A percentile compares a stretch with the other conserved stretches of the same genome.
Evolutionary conservation across 2,888 invertebrate species (phyloP).

Genomic region (Suillia variegata): DNA sequence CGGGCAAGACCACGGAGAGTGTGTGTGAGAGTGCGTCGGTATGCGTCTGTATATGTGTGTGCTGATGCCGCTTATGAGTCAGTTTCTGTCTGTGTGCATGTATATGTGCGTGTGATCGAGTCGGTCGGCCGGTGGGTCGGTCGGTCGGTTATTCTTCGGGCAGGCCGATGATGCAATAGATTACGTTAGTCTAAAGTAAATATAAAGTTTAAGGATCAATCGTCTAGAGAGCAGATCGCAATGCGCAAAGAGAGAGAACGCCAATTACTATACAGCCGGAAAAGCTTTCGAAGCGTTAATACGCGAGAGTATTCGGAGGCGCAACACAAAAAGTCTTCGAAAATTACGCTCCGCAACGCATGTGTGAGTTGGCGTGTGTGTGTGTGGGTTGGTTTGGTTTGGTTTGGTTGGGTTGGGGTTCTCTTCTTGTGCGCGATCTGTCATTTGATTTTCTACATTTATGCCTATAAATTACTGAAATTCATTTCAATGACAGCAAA

Average conservation of each 20-base stretch:
- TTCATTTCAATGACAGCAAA: constrained; percentile 49
- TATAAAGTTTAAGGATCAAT: constrained; percentile 27
- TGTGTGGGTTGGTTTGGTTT: constrained; percentile 2
- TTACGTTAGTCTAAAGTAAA: constrained; percentile 39
- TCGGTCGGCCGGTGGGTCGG: too few species aligned
- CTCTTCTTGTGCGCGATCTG: constrained; percentile 8
- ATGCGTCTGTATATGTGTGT: constrained; percentile 12
- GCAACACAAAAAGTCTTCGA: not conserved
- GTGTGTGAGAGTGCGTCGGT: constrained; percentile 16
- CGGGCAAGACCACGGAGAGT: too few species aligned
- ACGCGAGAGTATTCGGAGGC: not conserved
- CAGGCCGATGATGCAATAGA: constrained; percentile 37
- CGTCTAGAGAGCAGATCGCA: constrained; percentile 10
- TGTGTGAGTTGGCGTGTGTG: constrained; percentile 16
- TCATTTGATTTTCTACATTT: not conserved
- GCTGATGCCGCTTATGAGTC: constrained; percentile 11
- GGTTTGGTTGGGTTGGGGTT: constrained; percentile 19
- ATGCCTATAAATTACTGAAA: constrained; percentile 21
- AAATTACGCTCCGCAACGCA: constrained; percentile 23
- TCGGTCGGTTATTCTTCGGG: constrained; percentile 7
- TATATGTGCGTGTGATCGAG: not conserved
- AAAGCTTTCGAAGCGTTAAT: not conserved
- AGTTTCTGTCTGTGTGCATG: constrained; percentile 12
- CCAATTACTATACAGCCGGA: too few species aligned
- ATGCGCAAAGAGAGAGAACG: too few species aligned